Base-by-base conservation (phyloP, 2,888 invertebrate genomes). In the Drosophila anomalipes region DNA sequence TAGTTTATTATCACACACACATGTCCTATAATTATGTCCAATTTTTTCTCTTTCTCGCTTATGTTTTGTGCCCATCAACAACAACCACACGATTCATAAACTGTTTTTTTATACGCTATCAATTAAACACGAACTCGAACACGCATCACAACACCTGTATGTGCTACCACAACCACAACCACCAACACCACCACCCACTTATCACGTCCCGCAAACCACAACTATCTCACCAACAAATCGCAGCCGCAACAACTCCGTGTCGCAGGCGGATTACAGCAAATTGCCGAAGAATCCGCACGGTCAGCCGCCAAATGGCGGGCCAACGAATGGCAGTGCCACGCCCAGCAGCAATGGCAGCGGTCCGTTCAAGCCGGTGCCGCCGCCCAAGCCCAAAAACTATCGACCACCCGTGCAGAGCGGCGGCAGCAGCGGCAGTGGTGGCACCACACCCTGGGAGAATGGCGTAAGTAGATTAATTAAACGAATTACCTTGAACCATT, bases 381-480 rank as follows among this genome's bases (percentile, higher is more conserved):
- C 98, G 35, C 98, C 98, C 12, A 98, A 98, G 91, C 98, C 98
- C 54, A 98, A 98, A 92, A 97, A 98, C 93, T 98, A 98, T 93
- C 95, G 97, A 52, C 97, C 97, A 44, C 96, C 96, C 1, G 94
- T 94, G 68, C 95, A 95, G 85, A 92, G 91, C 60, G 82, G 91
- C 39, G 82, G 89, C 37, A 90, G 89, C 68, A 84, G 79, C 58
- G 87, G 82, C 64, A 91, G 89, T 70, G 91, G 83, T 14, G 86
- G 86, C 68, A 89, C 89, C 54, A 86, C 87, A 4, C 87, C 88
- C 53, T 93, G 95, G 90, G 94, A 95, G 78, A 95, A 95, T 91
- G 95, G 95, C 90, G 93, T 93, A 89, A 91, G 92, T 86, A 22
- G 30, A 32, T 28, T 32, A 49, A 1, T 0, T 10, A 12, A 28